These are phyloP conservation scores for Cryptomyrus ogoouensis DNA, from an alignment of 2,113 vertebrate genomes.

Conservation along the genomic window DNA sequence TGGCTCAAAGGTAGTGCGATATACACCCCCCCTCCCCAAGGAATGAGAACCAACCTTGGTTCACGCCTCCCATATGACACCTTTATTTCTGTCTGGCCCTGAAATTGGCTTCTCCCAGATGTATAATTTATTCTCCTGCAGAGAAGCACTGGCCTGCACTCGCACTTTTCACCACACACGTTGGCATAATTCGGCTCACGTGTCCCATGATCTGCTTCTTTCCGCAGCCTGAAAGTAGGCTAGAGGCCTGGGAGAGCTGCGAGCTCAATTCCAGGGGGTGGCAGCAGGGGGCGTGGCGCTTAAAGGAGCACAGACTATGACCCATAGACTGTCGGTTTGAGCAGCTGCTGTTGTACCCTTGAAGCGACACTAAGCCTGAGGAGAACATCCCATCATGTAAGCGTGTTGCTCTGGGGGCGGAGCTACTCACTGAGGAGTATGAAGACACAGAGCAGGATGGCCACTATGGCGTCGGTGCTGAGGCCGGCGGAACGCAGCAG, in stretches of 20 bases:
- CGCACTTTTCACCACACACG: not conserved
- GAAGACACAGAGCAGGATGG: slow-evolving; percentile 89
- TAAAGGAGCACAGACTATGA: not conserved
- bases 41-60: not conserved
- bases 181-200: not conserved
- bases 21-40: not conserved
- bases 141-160: not conserved
- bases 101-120: not conserved
- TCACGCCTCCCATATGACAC: not conserved
- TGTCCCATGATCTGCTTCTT: not conserved
- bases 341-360: not conserved
- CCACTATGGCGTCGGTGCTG: slow-evolving; percentile 89
- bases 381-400: not conserved
- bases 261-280: not conserved
- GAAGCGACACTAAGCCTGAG: not conserved
- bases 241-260: not conserved
- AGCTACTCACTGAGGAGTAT: slow-evolving; percentile 83
- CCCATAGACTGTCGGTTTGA: not conserved
- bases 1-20: not conserved
- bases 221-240: not conserved
- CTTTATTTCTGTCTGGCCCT: not conserved
- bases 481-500: slow-evolving; percentile 81
- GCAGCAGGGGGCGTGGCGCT: not conserved
- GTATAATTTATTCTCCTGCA: slow-evolving; percentile 1
- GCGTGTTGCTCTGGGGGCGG: not conserved